A percentile compares a stretch with the other conserved stretches of the same genome.
Evolutionary conservation across 2,797 vertebrate genomes (phyloP).

Genomic region (Amblyopsis hoosieri): DNA sequence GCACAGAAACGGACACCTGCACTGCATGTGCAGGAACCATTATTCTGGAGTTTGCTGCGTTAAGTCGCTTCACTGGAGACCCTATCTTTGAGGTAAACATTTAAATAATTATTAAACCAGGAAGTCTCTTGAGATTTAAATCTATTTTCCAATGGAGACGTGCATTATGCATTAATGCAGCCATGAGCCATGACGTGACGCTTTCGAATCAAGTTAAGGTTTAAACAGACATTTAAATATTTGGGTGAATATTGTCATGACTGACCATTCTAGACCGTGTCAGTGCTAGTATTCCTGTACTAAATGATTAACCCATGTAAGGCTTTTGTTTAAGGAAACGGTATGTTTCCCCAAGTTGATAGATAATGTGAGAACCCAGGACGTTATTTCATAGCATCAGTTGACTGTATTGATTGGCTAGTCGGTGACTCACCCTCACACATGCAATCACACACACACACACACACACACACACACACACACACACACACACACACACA

Average conservation of each 20-base stretch:
- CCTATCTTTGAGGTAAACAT: constrained; percentile 92
- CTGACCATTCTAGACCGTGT: too few species aligned
- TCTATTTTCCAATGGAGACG: too few species aligned
- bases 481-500: constrained; percentile 27
- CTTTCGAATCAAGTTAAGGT: background rate
- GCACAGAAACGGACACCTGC: constrained; percentile 97
- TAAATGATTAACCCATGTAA: too few species aligned
- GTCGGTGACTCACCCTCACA: constrained; percentile 31
- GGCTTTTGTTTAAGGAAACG: too few species aligned
- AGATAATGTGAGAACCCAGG: background rate
- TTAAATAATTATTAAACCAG: too few species aligned
- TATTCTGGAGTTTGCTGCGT: constrained; percentile 96
- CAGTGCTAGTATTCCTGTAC: too few species aligned
- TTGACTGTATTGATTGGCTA: constrained; percentile 32
- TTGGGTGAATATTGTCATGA: too few species aligned
- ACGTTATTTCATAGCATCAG: constrained; percentile 32
- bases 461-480: background rate
- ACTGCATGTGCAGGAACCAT: constrained; percentile 97
- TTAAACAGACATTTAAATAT: too few species aligned
- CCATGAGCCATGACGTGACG: too few species aligned
- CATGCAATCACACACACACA: constrained; percentile 2
- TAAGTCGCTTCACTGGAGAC: constrained; percentile 96
- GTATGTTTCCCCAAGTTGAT: background rate
- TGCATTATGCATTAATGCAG: too few species aligned
- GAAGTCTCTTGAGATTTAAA: too few species aligned